Base-by-base conservation (phyloP, 2,113 vertebrate genomes). In the Phaethon lepturus region DNA sequence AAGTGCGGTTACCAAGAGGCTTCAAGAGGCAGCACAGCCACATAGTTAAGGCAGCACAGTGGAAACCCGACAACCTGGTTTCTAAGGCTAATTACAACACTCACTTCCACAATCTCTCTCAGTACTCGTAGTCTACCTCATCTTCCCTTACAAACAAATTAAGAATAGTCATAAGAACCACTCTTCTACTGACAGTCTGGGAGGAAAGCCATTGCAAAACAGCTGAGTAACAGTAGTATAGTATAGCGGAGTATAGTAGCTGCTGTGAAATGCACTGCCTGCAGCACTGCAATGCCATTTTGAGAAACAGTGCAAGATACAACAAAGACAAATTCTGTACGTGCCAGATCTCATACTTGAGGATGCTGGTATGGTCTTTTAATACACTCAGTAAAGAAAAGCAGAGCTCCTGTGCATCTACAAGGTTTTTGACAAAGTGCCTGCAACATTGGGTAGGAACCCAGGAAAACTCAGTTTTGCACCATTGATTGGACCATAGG, bases 141-240 rank as follows among this genome's bases (percentile, higher is more conserved):
- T 33, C 52, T 55, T 60, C 26, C 33, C n/a, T 31, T 23, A n/a
- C 29, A 87, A 66, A 55, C 22, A 38, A 28, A 81, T 40, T 14
- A 31, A 52, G 18, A 45, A 17, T 0, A 56, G 10, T 1, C 3
- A 1, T 26, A 77, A 62, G 55, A 89, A 17, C 1, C 31, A 10
- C 42, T 23, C 13, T 40, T 44, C n/a, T 19, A 5, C 10, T 25
- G 42, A 47, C 31, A 52, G 33, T 16, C 24, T 35, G 12, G 35
- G 35, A 82, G n/a, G 14, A 44, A 44, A 75, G 33, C 1, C 7
- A 0, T 31, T n/a, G 52, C 9, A 2, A 15, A 79, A 13, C 16
- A 53, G 31, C 50, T 29, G 73, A 49, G 26, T 19, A 14, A n/a
- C 25, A 19, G 26, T 0, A 3, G 52, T 18, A 7, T 0, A 26